Evolutionary conservation across 1,140 invertebrate species (phyloP), one percentile per base, ranked within the genome.

Genomic region (Ceratina japonica): DNA sequence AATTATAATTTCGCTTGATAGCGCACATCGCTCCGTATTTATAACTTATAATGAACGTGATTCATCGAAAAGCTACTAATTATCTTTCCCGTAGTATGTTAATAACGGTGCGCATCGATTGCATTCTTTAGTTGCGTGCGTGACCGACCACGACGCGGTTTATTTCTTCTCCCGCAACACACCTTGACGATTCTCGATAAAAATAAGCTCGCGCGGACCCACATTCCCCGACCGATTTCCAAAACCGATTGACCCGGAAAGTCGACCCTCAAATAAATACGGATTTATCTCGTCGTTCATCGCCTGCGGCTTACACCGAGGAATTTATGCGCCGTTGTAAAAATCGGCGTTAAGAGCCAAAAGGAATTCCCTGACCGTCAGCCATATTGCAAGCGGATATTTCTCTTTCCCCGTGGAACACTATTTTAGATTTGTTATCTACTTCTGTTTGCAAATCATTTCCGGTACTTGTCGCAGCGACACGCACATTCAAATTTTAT

Each of bases 171-270:
- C 24, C 51, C 18, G 56, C 24, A 51, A 18, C 22, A 37, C 68
- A 44, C 37, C 37, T 44, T 44, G 37, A 44, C 10, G 27, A 62
- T 65, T n/a, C 70, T 13, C 31, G 73, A 24, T 59, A 49, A 75
- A 75, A 75, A 69, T 75, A 75, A 59, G 22, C 52, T 18, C 49
- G 49, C 72, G 31, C 61, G 51, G 37, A 58, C 51, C 74, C 37
- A 12, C 73, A 75, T 75, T 58, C 62, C 20, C 63, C 74, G 64
- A 59, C 74, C 37, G 64, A 68, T 75, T 68, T 68, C 64, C 74
- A 75, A 75, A 69, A 59, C 20, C 22, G 63, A 59, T 37, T 59
- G 64, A 59, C 64, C 52, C 74, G 63, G 37, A 75, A 66, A 24
- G 62, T 66, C 52, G 62, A 75, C 49, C 63, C 63, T 16, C 4